phyloP scores from a whole-genome alignment of 35 echinoderm and acorn worm genomes.

The Amphiura filiformis region DNA sequence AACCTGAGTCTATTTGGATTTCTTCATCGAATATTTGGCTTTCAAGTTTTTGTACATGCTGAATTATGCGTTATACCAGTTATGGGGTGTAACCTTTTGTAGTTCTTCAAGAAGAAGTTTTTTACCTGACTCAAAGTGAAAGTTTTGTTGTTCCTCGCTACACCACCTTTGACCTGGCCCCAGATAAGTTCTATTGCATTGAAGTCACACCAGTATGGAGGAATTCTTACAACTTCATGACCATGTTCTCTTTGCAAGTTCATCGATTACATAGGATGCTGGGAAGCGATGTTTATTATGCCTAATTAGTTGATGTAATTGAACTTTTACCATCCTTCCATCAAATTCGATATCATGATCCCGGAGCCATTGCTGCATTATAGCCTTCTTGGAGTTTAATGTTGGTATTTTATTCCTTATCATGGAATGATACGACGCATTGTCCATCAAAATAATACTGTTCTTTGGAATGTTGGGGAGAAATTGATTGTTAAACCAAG shows the following conservation, averaged over 20 bases:
- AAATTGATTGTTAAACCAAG: background rate
- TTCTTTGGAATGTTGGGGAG: background rate
- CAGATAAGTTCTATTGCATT: background rate
- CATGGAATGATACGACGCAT: slow-evolving; percentile 1
- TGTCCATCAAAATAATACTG: background rate
- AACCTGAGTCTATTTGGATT: background rate
- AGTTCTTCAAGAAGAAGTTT: background rate
- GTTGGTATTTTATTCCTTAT: background rate
- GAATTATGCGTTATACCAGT: background rate
- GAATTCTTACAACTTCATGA: background rate
- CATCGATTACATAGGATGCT: background rate
- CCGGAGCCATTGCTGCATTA: background rate
- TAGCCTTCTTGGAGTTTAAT: background rate
- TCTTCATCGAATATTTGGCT: background rate
- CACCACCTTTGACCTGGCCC: background rate
- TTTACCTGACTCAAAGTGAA: too few relatives aligned
- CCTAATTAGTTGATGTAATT: background rate
- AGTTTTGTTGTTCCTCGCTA: background rate
- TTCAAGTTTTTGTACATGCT: background rate
- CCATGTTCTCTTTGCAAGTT: background rate
- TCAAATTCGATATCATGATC: background rate
- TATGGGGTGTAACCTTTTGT: background rate
- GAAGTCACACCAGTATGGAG: background rate
- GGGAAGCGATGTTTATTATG: background rate
- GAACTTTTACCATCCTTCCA: background rate